Evolutionary conservation across 1,140 invertebrate genomes (phyloP).

Genomic region (Papilio dardanus): DNA sequence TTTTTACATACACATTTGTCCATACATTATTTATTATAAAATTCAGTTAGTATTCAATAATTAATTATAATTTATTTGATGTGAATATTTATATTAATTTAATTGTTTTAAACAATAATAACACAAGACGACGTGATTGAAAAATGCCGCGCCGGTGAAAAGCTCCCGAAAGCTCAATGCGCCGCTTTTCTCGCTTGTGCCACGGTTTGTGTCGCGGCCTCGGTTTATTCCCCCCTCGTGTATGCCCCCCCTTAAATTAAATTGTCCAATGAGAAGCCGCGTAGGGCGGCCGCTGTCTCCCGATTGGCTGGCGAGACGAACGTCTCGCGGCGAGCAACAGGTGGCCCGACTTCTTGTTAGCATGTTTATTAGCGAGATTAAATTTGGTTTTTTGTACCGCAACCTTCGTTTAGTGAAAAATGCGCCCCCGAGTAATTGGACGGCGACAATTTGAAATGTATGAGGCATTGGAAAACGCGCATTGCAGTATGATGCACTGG

Average conservation of each 20-base stretch:
- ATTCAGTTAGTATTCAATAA: not conserved
- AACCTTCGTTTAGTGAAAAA: slow-evolving; percentile 54
- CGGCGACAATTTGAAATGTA: slow-evolving; percentile 60
- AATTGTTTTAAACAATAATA: slow-evolving; percentile 12
- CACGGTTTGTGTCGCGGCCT: slow-evolving; percentile 60
- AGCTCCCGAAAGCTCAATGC: slow-evolving; percentile 78
- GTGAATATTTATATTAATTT: too few relatives aligned
- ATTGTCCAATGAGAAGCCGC: slow-evolving; percentile 60
- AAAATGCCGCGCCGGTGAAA: slow-evolving; percentile 66
- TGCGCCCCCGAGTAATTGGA: slow-evolving; percentile 54
- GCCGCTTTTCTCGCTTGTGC: slow-evolving; percentile 76
- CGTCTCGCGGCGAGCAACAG: slow-evolving; percentile 72
- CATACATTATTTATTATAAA: slow-evolving; percentile 17
- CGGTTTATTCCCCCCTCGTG: slow-evolving; percentile 52
- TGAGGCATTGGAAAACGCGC: slow-evolving; percentile 40
- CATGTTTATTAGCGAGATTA: slow-evolving; percentile 81
- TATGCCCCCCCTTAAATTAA: slow-evolving; percentile 51
- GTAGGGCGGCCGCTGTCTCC: slow-evolving; percentile 71
- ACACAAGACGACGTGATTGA: slow-evolving; percentile 38
- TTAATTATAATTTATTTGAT: not conserved
- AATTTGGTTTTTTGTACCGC: slow-evolving; percentile 73
- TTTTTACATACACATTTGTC: slow-evolving; percentile 26
- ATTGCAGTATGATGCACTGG: slow-evolving; percentile 19
- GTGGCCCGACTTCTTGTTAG: slow-evolving; percentile 77
- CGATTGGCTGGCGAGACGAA: slow-evolving; percentile 63